Evolutionary conservation across 2,888 invertebrate genomes (phyloP).

Genomic region (Coremacera marginata): DNA sequence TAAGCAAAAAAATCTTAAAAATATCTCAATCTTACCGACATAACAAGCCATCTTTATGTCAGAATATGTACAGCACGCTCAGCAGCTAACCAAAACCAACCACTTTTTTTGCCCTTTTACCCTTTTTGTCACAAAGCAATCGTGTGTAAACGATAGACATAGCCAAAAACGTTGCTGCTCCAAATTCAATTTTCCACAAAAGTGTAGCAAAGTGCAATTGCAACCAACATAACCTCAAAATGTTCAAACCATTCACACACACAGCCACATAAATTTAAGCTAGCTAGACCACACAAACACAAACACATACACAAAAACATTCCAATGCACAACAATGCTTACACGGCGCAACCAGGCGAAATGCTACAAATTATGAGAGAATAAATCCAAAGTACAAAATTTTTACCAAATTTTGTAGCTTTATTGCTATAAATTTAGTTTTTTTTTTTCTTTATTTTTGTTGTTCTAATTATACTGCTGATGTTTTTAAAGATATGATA

Average conservation of each 20-base stretch:
- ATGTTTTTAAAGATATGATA: slow-evolving; percentile 13
- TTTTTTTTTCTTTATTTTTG: neutral
- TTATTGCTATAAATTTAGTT: neutral
- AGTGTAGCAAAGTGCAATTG: slow-evolving; percentile 14
- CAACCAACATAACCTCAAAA: neutral
- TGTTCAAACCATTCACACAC: neutral
- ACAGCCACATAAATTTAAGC: neutral
- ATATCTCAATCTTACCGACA: too few relatives aligned
- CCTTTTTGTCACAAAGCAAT: neutral
- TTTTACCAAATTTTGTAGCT: neutral
- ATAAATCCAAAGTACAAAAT: neutral
- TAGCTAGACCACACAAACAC: neutral
- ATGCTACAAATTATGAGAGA: neutral
- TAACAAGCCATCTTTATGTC: too few relatives aligned
- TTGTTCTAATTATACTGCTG: neutral
- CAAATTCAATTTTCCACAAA: slow-evolving; percentile 19
- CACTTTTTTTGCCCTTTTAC: too few relatives aligned
- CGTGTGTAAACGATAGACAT: neutral
- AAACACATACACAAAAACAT: neutral
- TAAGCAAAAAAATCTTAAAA: too few relatives aligned
- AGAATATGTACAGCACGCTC: too few relatives aligned
- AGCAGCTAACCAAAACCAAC: too few relatives aligned
- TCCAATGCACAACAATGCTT: neutral
- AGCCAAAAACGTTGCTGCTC: slow-evolving; percentile 23
- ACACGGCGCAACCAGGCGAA: neutral